A percentile compares a stretch with the other conserved stretches of the same genome.
Evolutionary conservation across 53 echinoderm and acorn worm genomes (phyloP).

Genomic region (Luidia sarsii): DNA sequence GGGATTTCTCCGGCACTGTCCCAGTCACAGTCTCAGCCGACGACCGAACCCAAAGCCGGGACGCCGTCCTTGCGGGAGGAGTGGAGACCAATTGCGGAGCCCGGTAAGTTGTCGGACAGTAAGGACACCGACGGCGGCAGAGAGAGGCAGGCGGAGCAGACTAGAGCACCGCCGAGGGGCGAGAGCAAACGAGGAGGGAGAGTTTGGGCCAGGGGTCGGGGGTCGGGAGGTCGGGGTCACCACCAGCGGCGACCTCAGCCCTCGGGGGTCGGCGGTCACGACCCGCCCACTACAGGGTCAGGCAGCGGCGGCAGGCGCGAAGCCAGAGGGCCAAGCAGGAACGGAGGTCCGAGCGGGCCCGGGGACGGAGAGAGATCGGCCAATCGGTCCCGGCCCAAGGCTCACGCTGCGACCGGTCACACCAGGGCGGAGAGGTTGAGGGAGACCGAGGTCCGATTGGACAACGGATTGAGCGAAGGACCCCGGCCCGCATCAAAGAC

Average conservation of each 20-base stretch:
- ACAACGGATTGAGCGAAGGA: too few species aligned
- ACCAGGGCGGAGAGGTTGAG: too few species aligned
- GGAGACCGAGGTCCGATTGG: too few species aligned
- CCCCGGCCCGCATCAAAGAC: too few species aligned
- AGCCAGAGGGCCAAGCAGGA: neutral
- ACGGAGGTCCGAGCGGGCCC: neutral
- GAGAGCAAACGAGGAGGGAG: conserved; percentile 32
- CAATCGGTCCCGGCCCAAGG: too few species aligned
- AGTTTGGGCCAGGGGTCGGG: conserved; percentile 9
- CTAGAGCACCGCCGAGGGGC: neutral
- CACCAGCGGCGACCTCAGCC: neutral
- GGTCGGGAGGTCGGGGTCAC: conserved; percentile 29
- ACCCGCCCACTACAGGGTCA: neutral
- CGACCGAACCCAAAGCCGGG: neutral
- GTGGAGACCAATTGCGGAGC: too few species aligned
- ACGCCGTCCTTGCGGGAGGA: too few species aligned
- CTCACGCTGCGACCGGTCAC: too few species aligned
- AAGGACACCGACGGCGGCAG: neutral
- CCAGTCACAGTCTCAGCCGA: neutral
- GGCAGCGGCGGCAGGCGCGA: neutral
- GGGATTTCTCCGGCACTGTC: conserved; percentile 22
- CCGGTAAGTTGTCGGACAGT: neutral
- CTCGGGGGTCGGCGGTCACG: neutral
- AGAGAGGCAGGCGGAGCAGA: neutral
- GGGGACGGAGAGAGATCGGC: neutral